Conservation (phyloP, 2,797 vertebrate genomes). For the Liasis olivaceus region DNA sequence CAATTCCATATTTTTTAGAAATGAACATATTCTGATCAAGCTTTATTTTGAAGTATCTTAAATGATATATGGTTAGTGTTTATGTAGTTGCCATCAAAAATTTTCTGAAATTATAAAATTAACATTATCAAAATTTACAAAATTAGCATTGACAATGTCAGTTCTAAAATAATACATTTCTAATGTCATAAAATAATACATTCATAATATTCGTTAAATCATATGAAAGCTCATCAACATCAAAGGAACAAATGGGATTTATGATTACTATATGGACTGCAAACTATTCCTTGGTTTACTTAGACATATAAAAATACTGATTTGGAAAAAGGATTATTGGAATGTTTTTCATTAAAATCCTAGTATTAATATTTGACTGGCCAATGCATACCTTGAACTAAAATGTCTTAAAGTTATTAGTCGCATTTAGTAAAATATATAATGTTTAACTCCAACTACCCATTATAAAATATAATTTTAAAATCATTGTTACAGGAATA, state of each 20-base stretch:
- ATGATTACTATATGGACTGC: background rate
- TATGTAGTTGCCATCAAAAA: background rate
- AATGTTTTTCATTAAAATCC: constrained; percentile 2
- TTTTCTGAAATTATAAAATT: background rate
- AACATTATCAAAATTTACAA: background rate
- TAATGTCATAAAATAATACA: background rate
- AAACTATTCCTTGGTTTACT: background rate
- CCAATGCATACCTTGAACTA: background rate
- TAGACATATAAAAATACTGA: background rate
- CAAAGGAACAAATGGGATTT: background rate
- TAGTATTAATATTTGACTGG: background rate
- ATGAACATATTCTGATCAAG: background rate
- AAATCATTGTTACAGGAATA: background rate
- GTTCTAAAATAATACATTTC: background rate
- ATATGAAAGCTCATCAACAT: background rate
- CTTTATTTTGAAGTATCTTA: background rate
- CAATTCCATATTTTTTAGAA: background rate
- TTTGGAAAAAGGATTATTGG: background rate
- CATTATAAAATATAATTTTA: background rate
- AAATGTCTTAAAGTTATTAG: background rate
- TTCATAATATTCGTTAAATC: background rate
- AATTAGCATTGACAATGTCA: background rate
- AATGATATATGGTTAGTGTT: background rate
- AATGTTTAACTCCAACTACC: background rate
- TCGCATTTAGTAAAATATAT: background rate